Evolutionary conservation across 1,140 invertebrate species (phyloP).

Genomic region (Aphaenogaster ashmeadi): DNA sequence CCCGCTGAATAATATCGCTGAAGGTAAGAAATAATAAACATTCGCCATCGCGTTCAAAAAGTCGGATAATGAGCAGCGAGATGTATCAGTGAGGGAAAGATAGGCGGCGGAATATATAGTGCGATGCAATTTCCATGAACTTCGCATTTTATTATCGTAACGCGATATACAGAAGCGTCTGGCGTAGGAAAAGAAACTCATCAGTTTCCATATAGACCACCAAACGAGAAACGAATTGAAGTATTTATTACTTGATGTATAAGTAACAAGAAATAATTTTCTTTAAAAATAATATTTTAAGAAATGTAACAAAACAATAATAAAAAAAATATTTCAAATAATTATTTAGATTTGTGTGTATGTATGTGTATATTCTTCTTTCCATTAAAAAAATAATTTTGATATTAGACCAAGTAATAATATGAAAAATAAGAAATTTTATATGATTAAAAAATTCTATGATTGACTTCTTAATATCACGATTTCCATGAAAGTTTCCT

Average conservation of each 20-base stretch:
- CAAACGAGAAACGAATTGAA: slow-evolving; percentile 21
- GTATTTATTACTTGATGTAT: not conserved
- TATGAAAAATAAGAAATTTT: slow-evolving; percentile 16
- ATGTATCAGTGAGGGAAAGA: slow-evolving; percentile 36
- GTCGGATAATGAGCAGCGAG: slow-evolving; percentile 60
- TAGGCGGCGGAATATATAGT: slow-evolving; percentile 12
- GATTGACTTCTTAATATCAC: slow-evolving; percentile 48
- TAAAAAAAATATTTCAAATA: not conserved
- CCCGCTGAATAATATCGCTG: slow-evolving; percentile 57
- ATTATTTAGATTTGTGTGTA: not conserved
- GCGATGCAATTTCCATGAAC: slow-evolving; percentile 59
- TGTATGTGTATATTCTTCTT: not conserved
- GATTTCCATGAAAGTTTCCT: slow-evolving; percentile 44
- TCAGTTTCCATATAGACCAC: slow-evolving; percentile 5
- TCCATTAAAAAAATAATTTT: not conserved
- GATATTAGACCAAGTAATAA: not conserved
- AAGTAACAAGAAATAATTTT: not conserved
- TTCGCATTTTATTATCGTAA: slow-evolving; percentile 58
- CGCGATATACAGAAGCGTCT: slow-evolving; percentile 11
- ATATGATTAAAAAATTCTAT: slow-evolving; percentile 23
- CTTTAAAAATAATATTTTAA: not conserved
- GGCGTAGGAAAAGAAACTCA: slow-evolving; percentile 39
- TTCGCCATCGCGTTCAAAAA: slow-evolving; percentile 47
- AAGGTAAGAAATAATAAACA: slow-evolving; percentile 64
- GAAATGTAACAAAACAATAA: not conserved